Evolutionary conservation across 2,888 invertebrate species (phyloP).

Genomic region (Erebia epiphron): DNA sequence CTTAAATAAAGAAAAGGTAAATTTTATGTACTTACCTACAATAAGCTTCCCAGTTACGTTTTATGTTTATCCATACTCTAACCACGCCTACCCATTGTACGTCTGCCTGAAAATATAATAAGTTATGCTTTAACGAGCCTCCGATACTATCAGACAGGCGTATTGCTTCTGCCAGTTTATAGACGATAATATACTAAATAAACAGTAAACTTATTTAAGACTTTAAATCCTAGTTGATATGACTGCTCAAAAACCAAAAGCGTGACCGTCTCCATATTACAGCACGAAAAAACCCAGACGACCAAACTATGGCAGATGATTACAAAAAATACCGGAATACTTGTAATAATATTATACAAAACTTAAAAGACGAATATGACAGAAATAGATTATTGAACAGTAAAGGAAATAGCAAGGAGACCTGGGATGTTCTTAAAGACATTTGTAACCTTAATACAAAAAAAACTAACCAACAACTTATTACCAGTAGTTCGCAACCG

Average conservation of each 20-base stretch:
- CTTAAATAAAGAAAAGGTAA: not conserved
- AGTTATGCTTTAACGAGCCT: constrained; percentile 70
- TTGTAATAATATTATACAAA: no score
- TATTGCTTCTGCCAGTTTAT: constrained; percentile 57
- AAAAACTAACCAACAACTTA: no score
- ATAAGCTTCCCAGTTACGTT: constrained; percentile 24
- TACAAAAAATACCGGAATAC: no score
- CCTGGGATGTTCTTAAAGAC: no score
- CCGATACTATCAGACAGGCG: constrained; percentile 58
- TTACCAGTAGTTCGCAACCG: no score
- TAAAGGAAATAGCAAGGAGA: no score
- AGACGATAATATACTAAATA: constrained; percentile 49
- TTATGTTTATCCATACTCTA: constrained; percentile 35
- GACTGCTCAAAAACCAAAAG: not conserved
- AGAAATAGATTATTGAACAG: no score
- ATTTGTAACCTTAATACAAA: no score
- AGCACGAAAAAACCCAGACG: no score
- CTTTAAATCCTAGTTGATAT: not conserved
- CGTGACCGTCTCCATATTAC: no score
- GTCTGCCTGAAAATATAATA: constrained; percentile 65
- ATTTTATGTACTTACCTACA: constrained; percentile 8
- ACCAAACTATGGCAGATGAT: no score
- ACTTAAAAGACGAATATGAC: no score
- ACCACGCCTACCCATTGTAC: constrained; percentile 65
- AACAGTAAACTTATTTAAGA: constrained; percentile 12